Evolutionary conservation across 2,888 invertebrate genomes (phyloP).

Genomic region (Sepiola atlantica): DNA sequence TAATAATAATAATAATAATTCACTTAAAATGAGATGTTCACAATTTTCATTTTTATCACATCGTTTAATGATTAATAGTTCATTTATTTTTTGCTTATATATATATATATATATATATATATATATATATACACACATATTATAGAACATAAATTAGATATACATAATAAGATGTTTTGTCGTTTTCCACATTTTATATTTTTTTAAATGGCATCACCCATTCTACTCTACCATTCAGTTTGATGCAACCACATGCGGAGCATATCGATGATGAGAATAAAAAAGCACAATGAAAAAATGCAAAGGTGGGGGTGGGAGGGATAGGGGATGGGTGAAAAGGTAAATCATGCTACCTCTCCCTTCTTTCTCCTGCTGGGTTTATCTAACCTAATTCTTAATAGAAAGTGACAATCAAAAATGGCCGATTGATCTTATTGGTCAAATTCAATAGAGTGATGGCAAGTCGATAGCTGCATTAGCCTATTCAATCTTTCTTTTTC

Average conservation of each 20-base stretch:
- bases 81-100: background rate
- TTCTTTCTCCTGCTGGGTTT: background rate
- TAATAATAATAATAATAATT: no score
- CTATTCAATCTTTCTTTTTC: background rate
- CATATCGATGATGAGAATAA: background rate
- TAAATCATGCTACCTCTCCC: background rate
- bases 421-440: constrained; percentile 20
- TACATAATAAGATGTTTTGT: background rate
- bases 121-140: background rate
- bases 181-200: background rate
- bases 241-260: background rate
- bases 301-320: background rate
- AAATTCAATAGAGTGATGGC: background rate
- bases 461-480: background rate
- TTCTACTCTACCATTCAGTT: background rate
- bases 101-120: background rate
- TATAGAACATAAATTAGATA: background rate
- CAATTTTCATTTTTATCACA: no score
- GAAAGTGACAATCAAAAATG: background rate
- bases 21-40: no score
- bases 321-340: background rate
- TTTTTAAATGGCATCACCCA: background rate
- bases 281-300: background rate
- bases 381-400: background rate
- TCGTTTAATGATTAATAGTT: no score